A percentile compares a stretch with the other conserved stretches of the same genome.
These are phyloP conservation scores for Heliornis fulica DNA, from an alignment of 2,113 vertebrate genomes.

Conservation along the genomic window DNA sequence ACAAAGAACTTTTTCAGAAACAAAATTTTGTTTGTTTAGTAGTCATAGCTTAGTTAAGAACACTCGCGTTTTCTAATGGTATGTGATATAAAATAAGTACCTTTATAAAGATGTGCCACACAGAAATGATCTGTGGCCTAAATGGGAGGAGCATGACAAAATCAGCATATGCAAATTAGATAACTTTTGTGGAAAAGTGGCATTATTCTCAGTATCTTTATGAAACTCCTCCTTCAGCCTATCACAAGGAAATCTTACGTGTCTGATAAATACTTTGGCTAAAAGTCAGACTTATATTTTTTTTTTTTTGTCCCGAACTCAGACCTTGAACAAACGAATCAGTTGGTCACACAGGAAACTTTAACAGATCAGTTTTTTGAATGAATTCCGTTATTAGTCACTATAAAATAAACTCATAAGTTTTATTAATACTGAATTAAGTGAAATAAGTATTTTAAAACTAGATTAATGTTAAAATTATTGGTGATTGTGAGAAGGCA, in stretches of 20 bases:
- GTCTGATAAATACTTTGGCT: not conserved
- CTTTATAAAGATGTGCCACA: not conserved
- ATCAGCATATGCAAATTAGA: not conserved
- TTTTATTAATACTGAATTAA: not conserved
- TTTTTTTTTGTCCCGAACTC: not conserved
- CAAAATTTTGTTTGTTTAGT: not conserved
- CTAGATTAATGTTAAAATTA: not conserved
- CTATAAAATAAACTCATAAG: not conserved
- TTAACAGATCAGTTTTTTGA: not conserved
- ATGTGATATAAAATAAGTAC: not conserved
- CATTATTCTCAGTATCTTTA: not conserved
- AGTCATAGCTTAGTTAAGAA: not conserved
- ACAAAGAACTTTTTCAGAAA: not conserved
- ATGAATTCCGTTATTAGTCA: not conserved
- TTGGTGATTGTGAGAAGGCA: not conserved
- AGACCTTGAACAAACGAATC: not conserved
- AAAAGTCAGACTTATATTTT: not conserved
- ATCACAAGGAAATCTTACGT: not conserved
- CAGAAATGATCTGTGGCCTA: not conserved
- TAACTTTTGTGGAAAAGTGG: not conserved
- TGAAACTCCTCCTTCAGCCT: not conserved
- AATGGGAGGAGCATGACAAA: not conserved
- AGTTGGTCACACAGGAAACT: not conserved
- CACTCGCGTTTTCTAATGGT: not conserved
- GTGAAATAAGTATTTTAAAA: not conserved